phyloP scores from a whole-genome alignment of 2,888 invertebrate genomes.

The Philereme transversata region DNA sequence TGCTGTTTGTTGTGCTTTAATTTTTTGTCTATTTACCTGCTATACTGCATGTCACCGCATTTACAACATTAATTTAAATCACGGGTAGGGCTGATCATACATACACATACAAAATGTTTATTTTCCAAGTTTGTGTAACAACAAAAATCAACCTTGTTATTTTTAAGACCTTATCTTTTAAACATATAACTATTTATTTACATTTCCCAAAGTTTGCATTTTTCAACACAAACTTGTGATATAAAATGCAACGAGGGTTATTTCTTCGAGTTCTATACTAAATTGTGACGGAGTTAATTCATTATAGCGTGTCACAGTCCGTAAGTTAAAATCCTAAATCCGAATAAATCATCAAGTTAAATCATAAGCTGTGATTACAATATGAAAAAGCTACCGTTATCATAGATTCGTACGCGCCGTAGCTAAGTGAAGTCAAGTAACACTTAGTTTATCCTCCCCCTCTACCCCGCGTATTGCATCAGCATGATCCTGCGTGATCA shows the following conservation, averaged over 20 bases:
- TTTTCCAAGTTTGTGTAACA: conserved; percentile 84
- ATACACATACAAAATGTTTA: conserved; percentile 85
- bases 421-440: conserved; percentile 71
- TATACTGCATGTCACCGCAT: too few species aligned
- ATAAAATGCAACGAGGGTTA: conserved; percentile 82
- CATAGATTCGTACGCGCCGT: conserved; percentile 67
- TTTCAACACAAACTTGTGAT: conserved; percentile 79
- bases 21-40: conserved; percentile 1
- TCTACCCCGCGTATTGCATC: conserved; percentile 53
- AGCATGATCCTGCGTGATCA: conserved; percentile 47
- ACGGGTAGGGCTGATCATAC: too few species aligned
- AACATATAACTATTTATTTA: conserved; percentile 83
- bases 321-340: conserved; percentile 70
- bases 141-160: conserved; percentile 84
- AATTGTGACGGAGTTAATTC: conserved; percentile 81
- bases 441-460: conserved; percentile 76
- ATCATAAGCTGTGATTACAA: conserved; percentile 79
- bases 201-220: conserved; percentile 81
- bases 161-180: conserved; percentile 80
- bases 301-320: conserved; percentile 75
- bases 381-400: conserved; percentile 79
- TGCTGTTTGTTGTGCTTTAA: conserved; percentile 5
- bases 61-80: too few species aligned
- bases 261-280: conserved; percentile 75
- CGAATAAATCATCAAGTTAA: conserved; percentile 70